Base-by-base conservation (phyloP, 2,797 vertebrate genomes). In the Lacerta viridis region DNA sequence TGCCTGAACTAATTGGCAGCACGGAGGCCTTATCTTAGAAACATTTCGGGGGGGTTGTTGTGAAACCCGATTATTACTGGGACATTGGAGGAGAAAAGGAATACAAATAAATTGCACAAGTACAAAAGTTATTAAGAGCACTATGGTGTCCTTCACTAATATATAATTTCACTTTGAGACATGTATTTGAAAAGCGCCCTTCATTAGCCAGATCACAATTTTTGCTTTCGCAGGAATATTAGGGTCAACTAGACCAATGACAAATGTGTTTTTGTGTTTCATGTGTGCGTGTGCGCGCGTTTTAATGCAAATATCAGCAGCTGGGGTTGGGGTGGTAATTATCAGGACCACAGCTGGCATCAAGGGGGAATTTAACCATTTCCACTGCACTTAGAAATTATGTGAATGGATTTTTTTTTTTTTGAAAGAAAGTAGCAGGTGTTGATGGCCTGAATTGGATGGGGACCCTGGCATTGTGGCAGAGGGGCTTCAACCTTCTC, bases 1-100 rank as follows among this genome's bases (percentile, higher is more conserved):
- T 89, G 69, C 71, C 55, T 85, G 41, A 77, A 89, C 68, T 89
- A 85, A 85, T 85, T 89, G 85, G 69, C 68, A 85, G 69, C 55
- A 80, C 75, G 39, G 68, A 81, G 77, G 55, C 33, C 55, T 85
- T 85, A 74, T 27, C 88, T 80, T 36, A 50, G 80, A 71, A 80
- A 74, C n/a, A 46, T 61, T 18, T 50, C 5, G 25, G 25, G 50
- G 13, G 39, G 33, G 29, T 15, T 59, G 23, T 50, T 85, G 29
- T 75, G 59, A 75, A 89, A 80, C 23, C 39, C 41, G 64, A 39
- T 79, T 72, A 74, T 39, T n/a, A 66, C 27, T 74, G 33, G 76
- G 29, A 2, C 5, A 36, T 64, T 46, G 61, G 59, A 76, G 33
- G 0, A 66, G 15, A 68, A 85, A 76, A 85, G 36, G 15, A 85